Percentiles rank a stretch among this genome's conserved stretches.
Evolutionary conservation across 2,113 vertebrate genomes (phyloP).

Genomic region (Bothrops jararaca): DNA sequence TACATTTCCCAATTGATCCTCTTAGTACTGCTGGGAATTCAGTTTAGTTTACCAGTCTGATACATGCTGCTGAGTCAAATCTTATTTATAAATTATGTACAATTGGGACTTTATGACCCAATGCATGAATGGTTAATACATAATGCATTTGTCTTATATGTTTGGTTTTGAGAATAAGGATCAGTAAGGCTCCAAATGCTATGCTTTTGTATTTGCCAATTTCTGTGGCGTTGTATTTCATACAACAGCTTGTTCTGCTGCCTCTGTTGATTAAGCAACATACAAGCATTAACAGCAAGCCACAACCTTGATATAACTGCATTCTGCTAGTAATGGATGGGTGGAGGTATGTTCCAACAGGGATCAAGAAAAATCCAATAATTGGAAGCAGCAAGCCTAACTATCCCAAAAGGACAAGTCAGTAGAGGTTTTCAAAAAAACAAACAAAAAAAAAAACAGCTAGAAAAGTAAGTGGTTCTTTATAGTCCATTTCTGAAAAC

Average conservation of each 20-base stretch:
- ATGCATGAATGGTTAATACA: not conserved
- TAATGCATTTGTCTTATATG: not conserved
- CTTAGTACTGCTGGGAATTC: not conserved
- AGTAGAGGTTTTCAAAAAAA: not conserved
- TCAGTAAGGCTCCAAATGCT: not conserved
- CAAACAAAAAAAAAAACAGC: not conserved
- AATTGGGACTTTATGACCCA: not conserved
- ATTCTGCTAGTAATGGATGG: not conserved
- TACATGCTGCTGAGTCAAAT: not conserved
- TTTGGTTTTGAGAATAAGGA: not conserved
- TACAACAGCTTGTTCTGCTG: not conserved
- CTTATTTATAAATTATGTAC: not conserved
- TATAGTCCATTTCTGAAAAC: not conserved
- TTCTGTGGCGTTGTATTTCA: not conserved
- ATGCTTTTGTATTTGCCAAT: not conserved
- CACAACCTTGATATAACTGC: not conserved
- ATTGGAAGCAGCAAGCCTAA: not conserved
- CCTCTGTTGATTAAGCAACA: not conserved
- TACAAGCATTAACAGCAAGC: not conserved
- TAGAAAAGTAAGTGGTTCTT: not conserved
- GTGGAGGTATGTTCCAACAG: not conserved
- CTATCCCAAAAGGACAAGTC: not conserved
- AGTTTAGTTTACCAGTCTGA: not conserved
- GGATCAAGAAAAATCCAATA: not conserved
- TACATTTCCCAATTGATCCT: not conserved